Percentiles rank a stretch among this genome's conserved stretches.
Conservation (phyloP, 2,113 vertebrate species). For the Psophia crepitans region DNA sequence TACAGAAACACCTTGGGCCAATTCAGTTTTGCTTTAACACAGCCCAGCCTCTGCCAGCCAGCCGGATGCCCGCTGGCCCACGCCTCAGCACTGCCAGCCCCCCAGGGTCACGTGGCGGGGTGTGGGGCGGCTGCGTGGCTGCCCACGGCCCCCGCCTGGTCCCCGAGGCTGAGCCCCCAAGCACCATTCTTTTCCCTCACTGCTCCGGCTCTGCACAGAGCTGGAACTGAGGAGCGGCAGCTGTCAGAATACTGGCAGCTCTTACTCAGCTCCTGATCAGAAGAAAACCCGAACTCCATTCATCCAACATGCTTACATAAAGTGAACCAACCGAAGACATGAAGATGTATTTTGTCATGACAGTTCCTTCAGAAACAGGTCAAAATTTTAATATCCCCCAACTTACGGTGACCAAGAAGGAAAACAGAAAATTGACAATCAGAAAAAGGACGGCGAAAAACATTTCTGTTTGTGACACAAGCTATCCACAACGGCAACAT, state of each 20-base stretch:
- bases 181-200: neutral
- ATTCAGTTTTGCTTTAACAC: neutral
- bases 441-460: neutral
- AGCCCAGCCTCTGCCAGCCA: neutral
- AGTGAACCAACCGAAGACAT: neutral
- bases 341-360: rapidly evolving
- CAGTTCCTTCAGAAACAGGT: neutral
- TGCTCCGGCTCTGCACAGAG: neutral
- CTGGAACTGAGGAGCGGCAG: neutral
- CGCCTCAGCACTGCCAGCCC: neutral
- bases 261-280: neutral
- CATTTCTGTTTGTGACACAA: neutral
- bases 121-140: rapidly evolving
- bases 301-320: neutral
- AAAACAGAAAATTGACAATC: neutral
- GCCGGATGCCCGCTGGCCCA: rapidly evolving
- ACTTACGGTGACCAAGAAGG: neutral
- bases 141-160: rapidly evolving
- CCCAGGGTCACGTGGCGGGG: neutral
- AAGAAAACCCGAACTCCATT: neutral
- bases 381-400: neutral
- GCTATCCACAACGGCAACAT: neutral
- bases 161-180: neutral
- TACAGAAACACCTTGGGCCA: neutral
- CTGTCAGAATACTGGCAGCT: neutral